Evolutionary conservation across 2,797 vertebrate species (phyloP).

Genomic region (Rhabdophis nuchalis): DNA sequence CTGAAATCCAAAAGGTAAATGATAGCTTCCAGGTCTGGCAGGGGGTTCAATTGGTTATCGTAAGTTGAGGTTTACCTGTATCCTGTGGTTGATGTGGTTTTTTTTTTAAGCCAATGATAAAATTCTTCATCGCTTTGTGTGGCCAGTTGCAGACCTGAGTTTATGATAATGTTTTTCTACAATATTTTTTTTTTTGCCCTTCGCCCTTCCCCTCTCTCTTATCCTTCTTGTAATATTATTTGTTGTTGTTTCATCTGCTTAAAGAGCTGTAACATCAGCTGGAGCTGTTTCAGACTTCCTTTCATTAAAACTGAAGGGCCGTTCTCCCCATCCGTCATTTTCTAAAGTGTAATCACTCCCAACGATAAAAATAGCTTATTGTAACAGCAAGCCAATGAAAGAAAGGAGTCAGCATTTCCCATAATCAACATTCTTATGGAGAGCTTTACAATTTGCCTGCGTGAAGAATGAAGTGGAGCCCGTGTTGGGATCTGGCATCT

Average conservation of each 20-base stretch:
- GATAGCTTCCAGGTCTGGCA: no score
- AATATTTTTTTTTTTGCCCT: background rate
- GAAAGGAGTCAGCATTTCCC: slow-evolving; percentile 56
- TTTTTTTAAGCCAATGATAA: background rate
- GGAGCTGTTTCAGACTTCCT: slow-evolving; percentile 36
- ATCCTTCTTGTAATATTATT: background rate
- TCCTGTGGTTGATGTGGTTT: background rate
- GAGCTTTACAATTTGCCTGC: slow-evolving; percentile 56
- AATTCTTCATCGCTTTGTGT: background rate
- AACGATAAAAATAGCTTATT: slow-evolving; percentile 76
- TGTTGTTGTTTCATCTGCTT: slow-evolving; percentile 23
- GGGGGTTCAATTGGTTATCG: no score
- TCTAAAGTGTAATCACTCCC: slow-evolving; percentile 79
- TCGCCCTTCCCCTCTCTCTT: background rate
- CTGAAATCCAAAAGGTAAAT: no score
- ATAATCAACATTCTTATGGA: slow-evolving; percentile 63
- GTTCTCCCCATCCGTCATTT: slow-evolving; percentile 77
- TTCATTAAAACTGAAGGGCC: slow-evolving; percentile 62
- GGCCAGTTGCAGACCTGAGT: background rate
- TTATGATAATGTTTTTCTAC: background rate
- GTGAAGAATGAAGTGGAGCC: slow-evolving; percentile 55
- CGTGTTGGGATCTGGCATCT: slow-evolving; percentile 61
- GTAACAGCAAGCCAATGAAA: slow-evolving; percentile 58
- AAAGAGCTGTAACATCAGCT: background rate
- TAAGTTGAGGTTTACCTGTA: background rate